These are phyloP conservation scores for Neoascia interrupta DNA, from an alignment of 2,888 invertebrate species.

Conservation along the genomic window DNA sequence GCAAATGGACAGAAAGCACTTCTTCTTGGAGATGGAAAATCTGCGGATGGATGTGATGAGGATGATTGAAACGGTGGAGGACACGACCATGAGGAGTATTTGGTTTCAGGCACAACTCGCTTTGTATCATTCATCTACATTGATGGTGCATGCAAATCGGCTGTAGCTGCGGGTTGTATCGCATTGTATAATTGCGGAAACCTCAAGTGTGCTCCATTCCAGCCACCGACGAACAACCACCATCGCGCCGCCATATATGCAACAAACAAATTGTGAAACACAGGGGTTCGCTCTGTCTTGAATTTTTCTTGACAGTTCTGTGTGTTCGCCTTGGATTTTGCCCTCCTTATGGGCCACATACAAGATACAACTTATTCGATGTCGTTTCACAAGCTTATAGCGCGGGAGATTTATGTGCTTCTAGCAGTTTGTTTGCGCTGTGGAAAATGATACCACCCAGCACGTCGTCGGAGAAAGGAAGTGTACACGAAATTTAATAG, in stretches of 20 bases:
- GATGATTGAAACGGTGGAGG: constrained; percentile 22
- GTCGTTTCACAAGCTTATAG: constrained; percentile 36
- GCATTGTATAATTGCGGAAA: constrained; percentile 63
- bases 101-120: constrained; percentile 46
- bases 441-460: constrained; percentile 45
- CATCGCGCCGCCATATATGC: neutral
- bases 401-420: constrained; percentile 32
- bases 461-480: constrained; percentile 25
- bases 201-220: constrained; percentile 52
- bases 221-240: constrained; percentile 8
- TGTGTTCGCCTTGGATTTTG: constrained; percentile 16
- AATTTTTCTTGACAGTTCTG: constrained; percentile 2
- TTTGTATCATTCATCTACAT: constrained; percentile 18
- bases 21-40: constrained; percentile 17
- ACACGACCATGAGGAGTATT: constrained; percentile 26
- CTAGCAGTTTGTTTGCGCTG: constrained; percentile 16
- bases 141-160: constrained; percentile 29
- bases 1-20: constrained; percentile 33
- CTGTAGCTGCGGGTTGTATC: constrained; percentile 49
- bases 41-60: constrained; percentile 2
- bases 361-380: constrained; percentile 31
- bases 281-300: constrained; percentile 15
- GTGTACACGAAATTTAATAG: constrained; percentile 51
- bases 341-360: constrained; percentile 20
- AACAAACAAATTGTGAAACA: constrained; percentile 31